Evolutionary conservation across 2,113 vertebrate species (phyloP), one percentile per base, ranked within the genome.

Genomic region (Typhlomys cinereus): DNA sequence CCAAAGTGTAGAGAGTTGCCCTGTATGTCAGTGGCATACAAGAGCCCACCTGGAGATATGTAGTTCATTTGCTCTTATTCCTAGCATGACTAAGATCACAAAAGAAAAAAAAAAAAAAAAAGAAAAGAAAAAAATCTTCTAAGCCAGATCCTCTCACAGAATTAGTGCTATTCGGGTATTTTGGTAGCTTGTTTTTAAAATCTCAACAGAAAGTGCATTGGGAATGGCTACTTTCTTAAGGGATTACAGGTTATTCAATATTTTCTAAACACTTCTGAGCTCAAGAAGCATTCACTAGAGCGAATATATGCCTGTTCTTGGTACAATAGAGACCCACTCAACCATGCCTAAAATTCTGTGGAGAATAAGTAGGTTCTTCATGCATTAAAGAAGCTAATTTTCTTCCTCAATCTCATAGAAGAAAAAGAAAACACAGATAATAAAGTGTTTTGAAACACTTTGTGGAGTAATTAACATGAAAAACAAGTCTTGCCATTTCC

Each of bases 41-140:
- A 96, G 85, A 95, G 96, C 91, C 96, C 96, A 92, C 98, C 70
- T 98, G 98, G 98, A 98, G 96, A 97, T 97, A 96, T 98, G 97
- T 92, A 97, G 97, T 46, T 66, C 96, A n/a, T n/a, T n/a, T n/a
- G n/a, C n/a, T n/a, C 98, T 98, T 98, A 98, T 98, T 98, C 98
- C 98, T 98, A 98, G 97, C 97, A 96, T 81, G 91, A 82, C 91
- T 96, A 95, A 82, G 85, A 90, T 96, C 95, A 94, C 97, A 97
- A 97, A 98, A n/a, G n/a, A n/a, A n/a, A n/a, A n/a, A 98, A 98
- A 97, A 15, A 92, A 76, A 98, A 98, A 97, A 15, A 92, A 76
- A n/a, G n/a, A n/a, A n/a, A n/a, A n/a, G n/a, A n/a, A 98, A 98
- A 97, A 15, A 92, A 76, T 92, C 96, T 97, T 97, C 95, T 92